Conservation (phyloP, 2,113 vertebrate genomes). For the Nestor notabilis region DNA sequence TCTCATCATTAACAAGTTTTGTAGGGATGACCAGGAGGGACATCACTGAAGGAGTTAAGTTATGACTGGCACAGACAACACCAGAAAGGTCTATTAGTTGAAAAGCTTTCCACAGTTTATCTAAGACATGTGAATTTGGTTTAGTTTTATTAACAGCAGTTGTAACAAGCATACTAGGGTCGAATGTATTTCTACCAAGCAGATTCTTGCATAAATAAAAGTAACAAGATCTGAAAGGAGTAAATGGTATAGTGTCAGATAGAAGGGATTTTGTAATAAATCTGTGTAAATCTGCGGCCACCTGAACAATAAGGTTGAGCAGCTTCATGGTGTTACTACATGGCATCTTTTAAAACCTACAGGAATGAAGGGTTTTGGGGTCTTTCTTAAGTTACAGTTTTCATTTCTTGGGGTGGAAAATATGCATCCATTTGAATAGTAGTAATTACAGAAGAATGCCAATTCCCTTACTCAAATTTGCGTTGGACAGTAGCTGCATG, state of each 20-base stretch:
- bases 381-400: not conserved
- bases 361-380: not conserved
- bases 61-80: not conserved
- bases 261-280: not conserved
- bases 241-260: not conserved
- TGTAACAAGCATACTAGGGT: conserved; percentile 2
- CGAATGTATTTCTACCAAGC: conserved; percentile 18
- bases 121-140: conserved; percentile 63
- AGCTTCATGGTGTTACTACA: not conserved
- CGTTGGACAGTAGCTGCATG: not conserved
- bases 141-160: conserved; percentile 60
- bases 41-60: not conserved
- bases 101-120: conserved; percentile 57
- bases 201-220: conserved; percentile 38
- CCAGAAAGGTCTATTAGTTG: conserved; percentile 38
- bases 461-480: not conserved
- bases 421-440: not conserved
- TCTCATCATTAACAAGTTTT: not conserved
- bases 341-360: not conserved
- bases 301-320: not conserved
- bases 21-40: not conserved
- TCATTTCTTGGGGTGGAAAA: not conserved
- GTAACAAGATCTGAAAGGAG: conserved; percentile 8
- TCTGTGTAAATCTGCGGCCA: not conserved
- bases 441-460: not conserved